Conservation (phyloP, 1,140 invertebrate genomes). For the Caenorhabditis remanei region DNA sequence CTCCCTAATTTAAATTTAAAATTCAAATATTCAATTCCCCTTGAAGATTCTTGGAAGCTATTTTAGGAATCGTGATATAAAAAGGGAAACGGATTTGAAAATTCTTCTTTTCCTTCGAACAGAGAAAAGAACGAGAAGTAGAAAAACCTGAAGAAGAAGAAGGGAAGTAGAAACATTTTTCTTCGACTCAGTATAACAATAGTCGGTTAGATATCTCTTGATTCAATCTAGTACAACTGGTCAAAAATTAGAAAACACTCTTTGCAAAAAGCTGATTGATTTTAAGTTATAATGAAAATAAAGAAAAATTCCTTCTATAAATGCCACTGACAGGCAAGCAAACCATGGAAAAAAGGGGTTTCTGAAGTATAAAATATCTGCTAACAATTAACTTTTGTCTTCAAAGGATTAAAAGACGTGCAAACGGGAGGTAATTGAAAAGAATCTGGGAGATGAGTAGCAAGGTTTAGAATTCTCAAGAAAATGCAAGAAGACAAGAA, state of each 20-base stretch:
- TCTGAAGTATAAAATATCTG: background rate
- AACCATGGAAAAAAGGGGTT: background rate
- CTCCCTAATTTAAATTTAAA: too few species aligned
- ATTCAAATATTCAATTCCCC: too few species aligned
- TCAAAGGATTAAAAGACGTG: background rate
- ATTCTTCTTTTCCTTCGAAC: too few species aligned
- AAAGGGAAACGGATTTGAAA: too few species aligned
- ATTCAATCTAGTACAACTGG: background rate
- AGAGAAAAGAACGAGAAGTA: too few species aligned
- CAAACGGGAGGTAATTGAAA: background rate
- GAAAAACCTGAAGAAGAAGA: too few species aligned
- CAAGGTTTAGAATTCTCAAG: background rate
- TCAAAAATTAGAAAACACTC: background rate
- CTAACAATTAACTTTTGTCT: background rate
- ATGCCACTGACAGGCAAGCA: background rate
- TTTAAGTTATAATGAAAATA: background rate
- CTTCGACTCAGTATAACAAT: background rate
- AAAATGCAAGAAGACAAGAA: background rate
- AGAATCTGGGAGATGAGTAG: background rate
- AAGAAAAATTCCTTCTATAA: too few species aligned
- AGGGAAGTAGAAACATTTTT: background rate
- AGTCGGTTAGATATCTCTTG: background rate
- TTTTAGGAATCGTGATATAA: too few species aligned
- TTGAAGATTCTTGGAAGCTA: too few species aligned
- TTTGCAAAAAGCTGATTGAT: background rate